Evolutionary conservation across 2,113 vertebrate genomes (phyloP), one percentile per base, ranked within the genome.

Genomic region (Macrotus californicus): DNA sequence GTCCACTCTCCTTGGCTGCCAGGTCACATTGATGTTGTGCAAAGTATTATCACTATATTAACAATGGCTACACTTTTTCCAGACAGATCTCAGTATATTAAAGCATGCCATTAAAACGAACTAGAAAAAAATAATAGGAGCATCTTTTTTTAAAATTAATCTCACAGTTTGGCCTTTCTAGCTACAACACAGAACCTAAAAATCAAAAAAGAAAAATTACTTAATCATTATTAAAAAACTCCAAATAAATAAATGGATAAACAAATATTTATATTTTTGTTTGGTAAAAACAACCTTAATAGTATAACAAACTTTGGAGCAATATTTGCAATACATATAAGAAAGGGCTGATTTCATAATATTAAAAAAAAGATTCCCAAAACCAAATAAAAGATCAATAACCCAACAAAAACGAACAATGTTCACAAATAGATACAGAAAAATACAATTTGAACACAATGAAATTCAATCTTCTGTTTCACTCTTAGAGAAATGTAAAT

Each of bases 331-430:
- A 77, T 18, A 56, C 4, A 3, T 29, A 41, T 64, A 72, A 86
- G 19, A 89, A 67, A 72, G 4, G 9, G n/a, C 10, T 87, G 11
- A 84, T 84, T 88, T 76, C 48, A 18, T 79, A 88, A 83, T 19
- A 92, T 13, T 52, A 31, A 82, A n/a, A 66, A n/a, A 50, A 83
- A 94, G 43, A 84, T 16, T 56, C 6, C 26, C 21, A 13, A 82
- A 96, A 93, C 18, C n/a, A 88, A 91, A 39, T 64, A 81, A 75
- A 93, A 69, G 50, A 93, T 48, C 36, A 77, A 72, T 67, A 92
- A 75, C 24, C 8, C 66, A 81, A 88, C 56, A 61, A 81, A 96
- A 92, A 85, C 26, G 39, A 85, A 64, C 19, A 87, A 92, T 61
- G 22, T 18, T 72, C 36, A 96, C 50, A 83, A 41, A 87, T 0